Evolutionary conservation across 2,113 vertebrate genomes (phyloP).

Genomic region (Setophaga coronata): DNA sequence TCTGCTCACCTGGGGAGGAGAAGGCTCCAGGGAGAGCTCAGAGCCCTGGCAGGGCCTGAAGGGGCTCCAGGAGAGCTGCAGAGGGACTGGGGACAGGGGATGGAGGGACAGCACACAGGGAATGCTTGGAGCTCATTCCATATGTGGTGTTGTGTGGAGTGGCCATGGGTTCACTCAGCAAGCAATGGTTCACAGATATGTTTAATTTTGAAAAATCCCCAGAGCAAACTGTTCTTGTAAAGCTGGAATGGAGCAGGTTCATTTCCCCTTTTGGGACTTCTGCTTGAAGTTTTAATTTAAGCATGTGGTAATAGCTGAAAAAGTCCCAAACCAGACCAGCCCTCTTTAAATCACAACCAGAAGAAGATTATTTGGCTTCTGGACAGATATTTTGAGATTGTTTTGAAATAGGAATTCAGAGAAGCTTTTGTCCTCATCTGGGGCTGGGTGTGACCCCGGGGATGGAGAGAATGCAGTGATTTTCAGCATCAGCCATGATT

Average conservation of each 20-base stretch:
- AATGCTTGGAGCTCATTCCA: background rate
- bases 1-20: background rate
- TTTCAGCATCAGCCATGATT: background rate
- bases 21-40: background rate
- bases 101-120: background rate
- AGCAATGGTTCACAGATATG: background rate
- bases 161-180: background rate
- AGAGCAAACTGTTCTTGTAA: background rate
- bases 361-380: background rate
- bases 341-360: background rate
- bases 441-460: background rate
- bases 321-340: background rate
- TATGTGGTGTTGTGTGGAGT: rapidly evolving
- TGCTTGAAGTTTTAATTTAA: background rate
- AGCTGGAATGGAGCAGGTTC: background rate
- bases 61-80: background rate
- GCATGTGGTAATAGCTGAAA: background rate
- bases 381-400: background rate
- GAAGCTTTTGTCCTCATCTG: background rate
- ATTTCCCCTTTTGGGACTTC: background rate
- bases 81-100: background rate
- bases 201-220: background rate
- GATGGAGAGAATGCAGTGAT: background rate
- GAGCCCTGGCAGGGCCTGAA: rapidly evolving
- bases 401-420: background rate